Evolutionary conservation across 2,113 vertebrate genomes (phyloP).

Genomic region (Ptychochromis oligacanthus): DNA sequence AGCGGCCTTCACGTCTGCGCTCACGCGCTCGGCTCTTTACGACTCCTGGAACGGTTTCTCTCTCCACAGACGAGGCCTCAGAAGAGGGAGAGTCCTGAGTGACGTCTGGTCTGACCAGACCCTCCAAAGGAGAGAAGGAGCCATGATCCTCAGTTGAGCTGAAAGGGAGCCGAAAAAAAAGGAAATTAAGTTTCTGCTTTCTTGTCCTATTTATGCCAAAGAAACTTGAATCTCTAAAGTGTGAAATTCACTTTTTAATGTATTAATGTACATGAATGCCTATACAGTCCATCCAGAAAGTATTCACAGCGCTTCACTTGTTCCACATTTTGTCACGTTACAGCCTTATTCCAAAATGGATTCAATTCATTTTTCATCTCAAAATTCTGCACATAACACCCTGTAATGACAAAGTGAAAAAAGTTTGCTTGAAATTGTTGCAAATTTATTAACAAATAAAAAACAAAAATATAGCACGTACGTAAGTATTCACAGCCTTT

Average conservation of each 20-base stretch:
- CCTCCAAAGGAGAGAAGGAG: conserved; percentile 74
- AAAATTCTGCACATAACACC: too few relatives aligned
- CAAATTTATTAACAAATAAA: too few relatives aligned
- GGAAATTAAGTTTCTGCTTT: not conserved
- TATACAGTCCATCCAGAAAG: too few relatives aligned
- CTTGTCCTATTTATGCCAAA: not conserved
- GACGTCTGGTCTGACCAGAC: conserved; percentile 74
- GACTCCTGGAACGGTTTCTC: conserved; percentile 61
- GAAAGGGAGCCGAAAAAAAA: not conserved
- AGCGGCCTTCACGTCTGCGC: conserved; percentile 81
- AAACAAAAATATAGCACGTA: too few relatives aligned
- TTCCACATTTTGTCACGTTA: too few relatives aligned
- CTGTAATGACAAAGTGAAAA: too few relatives aligned
- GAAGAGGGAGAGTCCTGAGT: conserved; percentile 80
- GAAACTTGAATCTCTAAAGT: not conserved
- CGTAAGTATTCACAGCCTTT: too few relatives aligned
- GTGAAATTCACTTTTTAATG: not conserved
- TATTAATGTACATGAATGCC: not conserved
- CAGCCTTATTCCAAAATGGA: too few relatives aligned
- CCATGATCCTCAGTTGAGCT: conserved; percentile 79
- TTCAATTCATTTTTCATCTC: too few relatives aligned
- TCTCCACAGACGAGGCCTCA: conserved; percentile 76
- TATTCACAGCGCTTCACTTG: too few relatives aligned
- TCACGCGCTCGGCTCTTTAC: conserved; percentile 79
- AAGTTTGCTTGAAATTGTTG: too few relatives aligned